phyloP scores from a whole-genome alignment of 1,140 invertebrate genomes.

The Papilio xuthus region DNA sequence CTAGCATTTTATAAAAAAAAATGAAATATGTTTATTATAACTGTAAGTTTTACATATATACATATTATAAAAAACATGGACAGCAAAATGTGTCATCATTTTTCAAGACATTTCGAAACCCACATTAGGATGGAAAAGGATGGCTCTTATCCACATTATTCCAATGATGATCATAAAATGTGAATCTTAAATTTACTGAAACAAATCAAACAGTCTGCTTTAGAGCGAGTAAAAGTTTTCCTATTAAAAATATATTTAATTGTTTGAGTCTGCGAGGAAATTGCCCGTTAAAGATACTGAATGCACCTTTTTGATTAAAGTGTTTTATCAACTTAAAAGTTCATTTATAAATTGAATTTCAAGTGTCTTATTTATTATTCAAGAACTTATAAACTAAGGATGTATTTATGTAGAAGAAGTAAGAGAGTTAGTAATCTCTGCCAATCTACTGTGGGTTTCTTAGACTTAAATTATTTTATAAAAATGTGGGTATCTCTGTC shows the following conservation, averaged over 20 bases:
- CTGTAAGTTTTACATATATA: no score
- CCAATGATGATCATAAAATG: conserved; percentile 20
- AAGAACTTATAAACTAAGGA: no score
- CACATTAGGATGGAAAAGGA: no score
- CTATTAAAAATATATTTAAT: conserved; percentile 27
- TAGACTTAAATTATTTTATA: no score
- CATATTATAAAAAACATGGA: no score
- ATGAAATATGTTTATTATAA: no score
- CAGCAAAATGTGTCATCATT: no score
- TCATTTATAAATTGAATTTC: background rate
- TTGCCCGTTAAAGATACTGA: background rate
- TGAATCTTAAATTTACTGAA: conserved; percentile 21
- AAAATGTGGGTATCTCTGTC: no score
- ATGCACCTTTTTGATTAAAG: background rate
- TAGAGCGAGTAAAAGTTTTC: conserved; percentile 20
- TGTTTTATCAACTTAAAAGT: background rate
- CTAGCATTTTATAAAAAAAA: no score
- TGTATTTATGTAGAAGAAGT: background rate
- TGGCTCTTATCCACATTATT: background rate
- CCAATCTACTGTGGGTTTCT: no score
- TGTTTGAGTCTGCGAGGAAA: background rate
- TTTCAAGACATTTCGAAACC: no score
- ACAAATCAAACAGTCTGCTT: conserved; percentile 12
- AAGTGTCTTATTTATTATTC: background rate
- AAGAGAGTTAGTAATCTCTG: background rate